A percentile compares a stretch with the other conserved stretches of the same genome.
phyloP scores from a whole-genome alignment of 2,888 invertebrate species.

The Smittia aterrima region DNA sequence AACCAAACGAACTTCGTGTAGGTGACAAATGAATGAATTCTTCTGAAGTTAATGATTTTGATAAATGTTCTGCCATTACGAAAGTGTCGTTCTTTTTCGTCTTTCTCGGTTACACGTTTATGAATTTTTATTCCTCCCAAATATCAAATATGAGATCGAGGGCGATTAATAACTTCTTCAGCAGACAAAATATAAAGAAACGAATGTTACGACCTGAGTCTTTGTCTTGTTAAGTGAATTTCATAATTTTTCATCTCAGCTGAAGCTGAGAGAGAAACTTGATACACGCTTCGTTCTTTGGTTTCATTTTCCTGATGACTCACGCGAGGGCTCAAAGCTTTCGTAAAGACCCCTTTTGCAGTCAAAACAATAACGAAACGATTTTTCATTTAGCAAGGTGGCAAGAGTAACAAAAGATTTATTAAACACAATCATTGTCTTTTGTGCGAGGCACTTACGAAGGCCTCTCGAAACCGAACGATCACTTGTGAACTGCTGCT shows the following conservation, averaged over 20 bases:
- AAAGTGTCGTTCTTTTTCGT: conserved; percentile 38
- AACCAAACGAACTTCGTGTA: conserved; percentile 17
- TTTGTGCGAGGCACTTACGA: neutral
- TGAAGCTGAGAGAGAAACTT: neutral
- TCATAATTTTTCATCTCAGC: conserved; percentile 5
- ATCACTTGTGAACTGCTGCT: conserved; percentile 40
- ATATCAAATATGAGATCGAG: conserved; percentile 13
- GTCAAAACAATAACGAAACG: conserved; percentile 20
- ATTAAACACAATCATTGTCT: conserved; percentile 37
- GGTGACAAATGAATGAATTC: conserved; percentile 42
- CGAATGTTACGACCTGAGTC: neutral
- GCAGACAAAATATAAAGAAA: neutral
- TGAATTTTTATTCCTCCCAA: conserved; percentile 15
- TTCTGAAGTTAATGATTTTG: conserved; percentile 40
- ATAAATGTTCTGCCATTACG: conserved; percentile 40
- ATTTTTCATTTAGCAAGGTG: conserved; percentile 36
- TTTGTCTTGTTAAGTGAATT: conserved; percentile 25
- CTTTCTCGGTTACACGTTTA: neutral
- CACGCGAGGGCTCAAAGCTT: neutral
- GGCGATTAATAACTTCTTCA: conserved; percentile 7
- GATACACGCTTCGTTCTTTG: neutral
- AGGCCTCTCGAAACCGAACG: conserved; percentile 4
- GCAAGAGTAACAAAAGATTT: conserved; percentile 35
- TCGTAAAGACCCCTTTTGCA: conserved; percentile 13
- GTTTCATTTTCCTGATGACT: conserved; percentile 2